These are phyloP conservation scores for Aphyosemion australe DNA, from an alignment of 2,113 vertebrate species.

Conservation along the genomic window DNA sequence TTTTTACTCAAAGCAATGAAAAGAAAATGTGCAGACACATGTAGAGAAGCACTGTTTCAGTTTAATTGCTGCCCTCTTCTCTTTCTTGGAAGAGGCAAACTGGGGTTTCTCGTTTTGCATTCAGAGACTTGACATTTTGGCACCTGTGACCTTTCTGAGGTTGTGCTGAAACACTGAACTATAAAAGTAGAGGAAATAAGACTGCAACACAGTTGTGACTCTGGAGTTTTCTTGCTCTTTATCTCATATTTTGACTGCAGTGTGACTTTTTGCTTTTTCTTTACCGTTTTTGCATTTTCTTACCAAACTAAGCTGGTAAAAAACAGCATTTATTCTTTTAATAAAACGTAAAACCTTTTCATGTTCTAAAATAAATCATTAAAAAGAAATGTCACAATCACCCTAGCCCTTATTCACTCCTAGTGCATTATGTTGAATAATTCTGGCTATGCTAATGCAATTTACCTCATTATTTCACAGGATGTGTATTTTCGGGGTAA, in stretches of 20 bases:
- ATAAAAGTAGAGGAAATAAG: slow-evolving; percentile 8
- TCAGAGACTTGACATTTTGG: slow-evolving; percentile 10
- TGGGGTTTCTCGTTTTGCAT: neutral
- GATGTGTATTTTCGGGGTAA: too few relatives aligned
- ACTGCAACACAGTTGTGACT: neutral
- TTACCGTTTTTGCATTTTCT: neutral
- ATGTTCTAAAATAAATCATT: neutral
- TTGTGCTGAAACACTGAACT: neutral
- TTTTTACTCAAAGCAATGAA: neutral
- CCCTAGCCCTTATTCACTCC: too few relatives aligned
- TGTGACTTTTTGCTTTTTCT: neutral
- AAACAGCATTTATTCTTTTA: too few relatives aligned
- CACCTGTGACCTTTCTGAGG: neutral
- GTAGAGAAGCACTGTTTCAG: neutral
- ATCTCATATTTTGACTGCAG: neutral
- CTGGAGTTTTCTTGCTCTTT: neutral
- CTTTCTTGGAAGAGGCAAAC: neutral
- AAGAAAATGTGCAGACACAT: neutral
- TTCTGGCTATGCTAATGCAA: too few relatives aligned
- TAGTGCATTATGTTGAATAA: too few relatives aligned
- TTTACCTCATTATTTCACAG: too few relatives aligned
- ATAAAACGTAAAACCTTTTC: too few relatives aligned
- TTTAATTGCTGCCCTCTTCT: slow-evolving; percentile 1
- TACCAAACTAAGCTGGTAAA: neutral
- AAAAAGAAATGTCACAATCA: neutral